phyloP scores from a whole-genome alignment of 1,140 invertebrate genomes.

The Araneus ventricosus region DNA sequence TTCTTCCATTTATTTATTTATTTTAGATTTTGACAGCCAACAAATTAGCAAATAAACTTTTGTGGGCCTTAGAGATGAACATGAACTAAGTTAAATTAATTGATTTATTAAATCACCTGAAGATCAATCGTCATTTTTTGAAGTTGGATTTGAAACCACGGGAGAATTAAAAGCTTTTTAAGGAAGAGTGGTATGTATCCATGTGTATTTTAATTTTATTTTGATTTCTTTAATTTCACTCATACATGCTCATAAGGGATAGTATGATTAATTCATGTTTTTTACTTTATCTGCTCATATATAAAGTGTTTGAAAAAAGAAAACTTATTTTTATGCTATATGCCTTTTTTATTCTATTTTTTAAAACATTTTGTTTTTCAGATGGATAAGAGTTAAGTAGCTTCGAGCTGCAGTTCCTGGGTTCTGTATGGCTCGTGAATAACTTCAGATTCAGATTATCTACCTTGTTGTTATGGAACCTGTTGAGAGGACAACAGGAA shows the following conservation, averaged over 20 bases:
- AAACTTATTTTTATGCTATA: not conserved
- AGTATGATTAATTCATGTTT: no score
- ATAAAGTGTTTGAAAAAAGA: not conserved
- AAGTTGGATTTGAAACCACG: constrained; percentile 82
- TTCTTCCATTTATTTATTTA: not conserved
- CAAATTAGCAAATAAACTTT: constrained; percentile 82
- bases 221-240: no score
- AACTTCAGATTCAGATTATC: constrained; percentile 81
- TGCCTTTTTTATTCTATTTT: not conserved
- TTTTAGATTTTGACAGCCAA: constrained; percentile 85
- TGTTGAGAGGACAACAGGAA: constrained; percentile 81
- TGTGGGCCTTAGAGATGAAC: constrained; percentile 83
- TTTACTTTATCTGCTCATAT: no score
- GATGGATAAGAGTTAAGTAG: constrained; percentile 82
- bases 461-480: constrained; percentile 85
- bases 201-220: no score
- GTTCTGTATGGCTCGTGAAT: constrained; percentile 84
- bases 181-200: constrained; percentile 82
- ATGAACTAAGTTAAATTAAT: constrained; percentile 82
- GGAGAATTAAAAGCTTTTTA: constrained; percentile 83
- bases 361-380: constrained; percentile 78
- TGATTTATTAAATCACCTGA: constrained; percentile 83
- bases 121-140: constrained; percentile 82
- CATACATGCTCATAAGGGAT: no score
- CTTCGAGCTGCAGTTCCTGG: constrained; percentile 82